Base-by-base conservation (phyloP, 2,888 invertebrate genomes). In the Uloborus plumipes region DNA sequence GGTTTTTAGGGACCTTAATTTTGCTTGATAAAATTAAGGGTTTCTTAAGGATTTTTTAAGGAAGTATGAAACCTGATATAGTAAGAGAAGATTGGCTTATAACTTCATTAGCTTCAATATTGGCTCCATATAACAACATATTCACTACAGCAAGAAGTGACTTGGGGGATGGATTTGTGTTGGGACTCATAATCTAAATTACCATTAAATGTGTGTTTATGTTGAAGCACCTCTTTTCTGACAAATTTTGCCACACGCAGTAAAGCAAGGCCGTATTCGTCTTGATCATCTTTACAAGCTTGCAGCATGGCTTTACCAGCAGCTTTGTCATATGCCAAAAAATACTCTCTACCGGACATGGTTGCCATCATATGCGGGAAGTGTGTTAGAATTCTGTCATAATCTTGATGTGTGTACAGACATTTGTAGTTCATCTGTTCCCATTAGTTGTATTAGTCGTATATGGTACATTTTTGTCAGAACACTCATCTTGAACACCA, bases 221-320 rank as follows among this genome's bases (percentile, higher is more conserved):
- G 20, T 61, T 61, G 61, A 3, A 20, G 61, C 20, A 61, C 20
- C 9, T 61, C 61, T 9, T 61, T 61, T 61, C 2, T 61, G n/a
- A 61, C 20, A 3, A 61, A 18, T 61, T 61, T 61, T 20, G 61
- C 61, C 2, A 61, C 61, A 61, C 61, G 61, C 61, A 61, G 9
- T 61, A 61, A 61, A 61, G 61, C 61, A 61, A 61, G 61, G 2
- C 3, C 61, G 7, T 61, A 3, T 61, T 16, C 61, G 20, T 61
- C 61, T 61, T 61, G 61, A 61, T 61, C 61, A 61, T 61, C 61
- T 61, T 61, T 61, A 9, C 61, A 61, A 61, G 20, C 61, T 61
- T 61, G 61, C 16, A 61, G 20, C 61, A 61, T 61, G 20, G 11
- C 61, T 14, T 61, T 20, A 61, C 61, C 61, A 61, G 20, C 1